phyloP scores from a whole-genome alignment of 1,140 invertebrate species.

The Diorhabda elongata region DNA sequence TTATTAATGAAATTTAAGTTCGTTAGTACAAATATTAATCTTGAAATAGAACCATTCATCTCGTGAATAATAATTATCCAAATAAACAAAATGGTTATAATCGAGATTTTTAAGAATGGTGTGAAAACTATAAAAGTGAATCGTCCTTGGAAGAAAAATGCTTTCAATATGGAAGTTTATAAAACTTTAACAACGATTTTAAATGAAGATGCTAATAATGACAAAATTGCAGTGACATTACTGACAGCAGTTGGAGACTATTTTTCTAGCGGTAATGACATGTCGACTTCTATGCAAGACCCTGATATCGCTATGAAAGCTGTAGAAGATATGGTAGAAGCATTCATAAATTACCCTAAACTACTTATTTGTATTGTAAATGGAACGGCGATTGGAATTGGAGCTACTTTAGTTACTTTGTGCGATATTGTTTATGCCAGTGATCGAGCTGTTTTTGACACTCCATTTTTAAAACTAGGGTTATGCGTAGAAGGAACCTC shows the following conservation, averaged over 20 bases:
- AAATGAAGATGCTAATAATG: constrained; percentile 62
- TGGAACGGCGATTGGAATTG: constrained; percentile 91
- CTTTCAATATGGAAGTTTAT: constrained; percentile 71
- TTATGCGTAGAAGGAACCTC: constrained; percentile 82
- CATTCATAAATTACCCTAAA: constrained; percentile 86
- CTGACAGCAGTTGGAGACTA: constrained; percentile 75
- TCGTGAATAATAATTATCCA: not conserved
- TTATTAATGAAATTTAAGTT: no score
- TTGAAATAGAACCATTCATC: no score
- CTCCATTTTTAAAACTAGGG: constrained; percentile 79
- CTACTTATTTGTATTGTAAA: constrained; percentile 84
- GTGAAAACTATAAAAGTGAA: constrained; percentile 67
- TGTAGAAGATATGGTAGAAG: constrained; percentile 60
- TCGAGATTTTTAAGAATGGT: constrained; percentile 42
- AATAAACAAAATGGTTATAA: not conserved
- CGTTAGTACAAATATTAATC: no score
- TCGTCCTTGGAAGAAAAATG: constrained; percentile 74
- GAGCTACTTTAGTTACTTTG: constrained; percentile 74
- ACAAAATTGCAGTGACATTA: constrained; percentile 59
- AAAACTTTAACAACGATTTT: constrained; percentile 59
- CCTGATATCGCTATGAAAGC: constrained; percentile 6
- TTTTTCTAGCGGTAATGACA: constrained; percentile 86
- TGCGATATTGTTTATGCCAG: constrained; percentile 88
- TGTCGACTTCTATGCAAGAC: constrained; percentile 46
- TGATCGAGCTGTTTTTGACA: constrained; percentile 77